Base-by-base conservation (phyloP, 2,888 invertebrate species). In the Drosophila diplacantha region DNA sequence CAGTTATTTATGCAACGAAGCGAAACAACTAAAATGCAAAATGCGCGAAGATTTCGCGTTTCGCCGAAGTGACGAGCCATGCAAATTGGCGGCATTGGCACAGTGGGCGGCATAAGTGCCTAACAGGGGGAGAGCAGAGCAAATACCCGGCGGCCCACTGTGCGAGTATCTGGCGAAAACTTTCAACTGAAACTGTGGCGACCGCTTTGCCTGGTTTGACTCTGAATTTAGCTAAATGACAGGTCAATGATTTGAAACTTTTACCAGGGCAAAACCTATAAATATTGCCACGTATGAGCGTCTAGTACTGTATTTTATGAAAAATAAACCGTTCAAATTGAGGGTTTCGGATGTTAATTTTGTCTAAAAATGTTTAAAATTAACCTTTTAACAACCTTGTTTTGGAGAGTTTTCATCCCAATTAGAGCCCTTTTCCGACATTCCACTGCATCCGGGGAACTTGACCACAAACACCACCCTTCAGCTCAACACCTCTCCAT, bases 1-100 rank as follows among this genome's bases (percentile, higher is more conserved):
- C 62, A 70, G 78, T 72, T 77, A 74, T 81, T 81, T 77, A 77
- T 77, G 78, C 76, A 81, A 60, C 76, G 73, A 72, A 60, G 75
- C 73, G 74, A 71, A 82, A 65, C 77, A 72, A 65, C 68, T 66
- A 59, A 81, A 75, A 72, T 74, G 66, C 67, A 70, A 78, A 74
- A 76, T 72, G 64, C 72, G 72, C 70, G 49, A 65, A 72, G 79
- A 75, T 75, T 79, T 75, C 53, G 49, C 35, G 29, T 44, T 59
- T 55, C 32, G 55, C 51, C 61, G 34, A 75, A 72, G 63, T 72
- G 78, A 65, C 58, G 78, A 70, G 74, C 74, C 75, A 79, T 75
- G 80, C 74, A 79, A 75, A 72, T 70, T 70, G 73, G 65, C 63
- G 55, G 53, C 44, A 65, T 59, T 63, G 73, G 70, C 68, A 47